These are phyloP conservation scores for Euproctis similis DNA, from an alignment of 2,888 invertebrate species.

Conservation along the genomic window DNA sequence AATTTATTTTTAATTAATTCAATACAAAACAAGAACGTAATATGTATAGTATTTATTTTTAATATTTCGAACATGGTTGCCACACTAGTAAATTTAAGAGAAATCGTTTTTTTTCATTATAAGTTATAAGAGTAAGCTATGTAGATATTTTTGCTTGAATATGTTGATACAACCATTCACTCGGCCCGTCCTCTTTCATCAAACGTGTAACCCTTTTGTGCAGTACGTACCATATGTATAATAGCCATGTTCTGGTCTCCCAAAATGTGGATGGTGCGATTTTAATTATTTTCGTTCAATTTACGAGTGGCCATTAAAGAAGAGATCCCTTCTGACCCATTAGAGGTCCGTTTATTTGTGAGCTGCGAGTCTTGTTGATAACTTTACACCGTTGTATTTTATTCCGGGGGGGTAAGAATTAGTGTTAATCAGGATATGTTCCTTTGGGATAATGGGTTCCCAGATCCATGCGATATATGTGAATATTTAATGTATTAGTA, in stretches of 20 bases:
- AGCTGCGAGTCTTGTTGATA: conserved; percentile 68
- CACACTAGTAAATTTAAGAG: conserved; percentile 8
- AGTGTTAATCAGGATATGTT: conserved; percentile 50
- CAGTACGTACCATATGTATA: conserved; percentile 51
- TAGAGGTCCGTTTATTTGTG: conserved; percentile 50
- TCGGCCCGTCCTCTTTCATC: conserved; percentile 60
- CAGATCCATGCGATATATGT: conserved; percentile 40
- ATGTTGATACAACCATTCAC: too few species aligned
- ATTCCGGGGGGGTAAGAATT: conserved; percentile 50
- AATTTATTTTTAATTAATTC: too few species aligned
- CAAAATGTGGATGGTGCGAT: conserved; percentile 56
- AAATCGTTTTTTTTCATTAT: conserved; percentile 5
- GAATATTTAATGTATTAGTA: conserved; percentile 25
- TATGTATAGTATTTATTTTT: too few species aligned
- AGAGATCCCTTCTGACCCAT: conserved; percentile 64
- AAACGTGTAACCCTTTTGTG: conserved; percentile 63
- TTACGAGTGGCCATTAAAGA: conserved; percentile 73
- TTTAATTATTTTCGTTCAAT: conserved; percentile 76
- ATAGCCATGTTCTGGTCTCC: conserved; percentile 68
- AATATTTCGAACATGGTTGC: too few species aligned
- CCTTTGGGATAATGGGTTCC: conserved; percentile 35
- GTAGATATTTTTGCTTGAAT: too few species aligned
- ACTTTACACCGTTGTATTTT: conserved; percentile 65
- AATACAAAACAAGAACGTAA: too few species aligned
- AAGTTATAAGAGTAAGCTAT: too few species aligned